Conservation (phyloP, 2,888 invertebrate species). For the Tinea pellionella region DNA sequence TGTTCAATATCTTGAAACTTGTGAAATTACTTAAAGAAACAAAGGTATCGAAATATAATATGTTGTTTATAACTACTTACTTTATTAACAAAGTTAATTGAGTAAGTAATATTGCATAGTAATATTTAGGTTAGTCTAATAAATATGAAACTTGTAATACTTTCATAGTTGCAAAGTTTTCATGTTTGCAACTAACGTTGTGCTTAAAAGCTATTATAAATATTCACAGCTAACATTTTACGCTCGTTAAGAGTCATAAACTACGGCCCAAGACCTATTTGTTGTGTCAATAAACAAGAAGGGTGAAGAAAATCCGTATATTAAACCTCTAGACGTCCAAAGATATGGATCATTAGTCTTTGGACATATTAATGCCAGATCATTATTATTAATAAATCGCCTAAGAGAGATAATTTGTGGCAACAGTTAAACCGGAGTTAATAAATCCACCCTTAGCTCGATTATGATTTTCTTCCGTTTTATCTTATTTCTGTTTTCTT, state of each 20-base stretch:
- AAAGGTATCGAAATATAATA: no score
- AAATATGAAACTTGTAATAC: background rate
- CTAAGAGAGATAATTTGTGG: constrained; percentile 31
- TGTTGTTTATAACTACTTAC: no score
- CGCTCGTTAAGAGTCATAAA: constrained; percentile 12
- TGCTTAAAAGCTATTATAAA: constrained; percentile 4
- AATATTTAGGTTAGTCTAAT: no score
- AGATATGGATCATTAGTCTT: constrained; percentile 37
- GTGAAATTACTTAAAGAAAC: no score
- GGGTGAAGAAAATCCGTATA: constrained; percentile 12
- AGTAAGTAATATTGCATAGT: no score
- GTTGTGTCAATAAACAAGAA: constrained; percentile 13
- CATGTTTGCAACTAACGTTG: background rate
- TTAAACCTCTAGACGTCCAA: constrained; percentile 17
- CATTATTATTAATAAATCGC: constrained; percentile 49
- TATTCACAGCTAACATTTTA: constrained; percentile 10
- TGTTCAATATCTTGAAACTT: no score
- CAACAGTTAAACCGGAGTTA: constrained; percentile 24
- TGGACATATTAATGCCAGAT: constrained; percentile 40
- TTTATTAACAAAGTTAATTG: no score
- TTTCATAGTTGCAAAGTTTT: background rate
- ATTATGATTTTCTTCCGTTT: constrained; percentile 10
- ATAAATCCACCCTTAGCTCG: constrained; percentile 23
- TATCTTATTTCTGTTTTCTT: background rate
- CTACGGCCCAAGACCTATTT: constrained; percentile 10